Percentiles rank a stretch among this genome's conserved stretches.
Conservation (phyloP, 2,797 vertebrate species). For the Heliangelus exortis region DNA sequence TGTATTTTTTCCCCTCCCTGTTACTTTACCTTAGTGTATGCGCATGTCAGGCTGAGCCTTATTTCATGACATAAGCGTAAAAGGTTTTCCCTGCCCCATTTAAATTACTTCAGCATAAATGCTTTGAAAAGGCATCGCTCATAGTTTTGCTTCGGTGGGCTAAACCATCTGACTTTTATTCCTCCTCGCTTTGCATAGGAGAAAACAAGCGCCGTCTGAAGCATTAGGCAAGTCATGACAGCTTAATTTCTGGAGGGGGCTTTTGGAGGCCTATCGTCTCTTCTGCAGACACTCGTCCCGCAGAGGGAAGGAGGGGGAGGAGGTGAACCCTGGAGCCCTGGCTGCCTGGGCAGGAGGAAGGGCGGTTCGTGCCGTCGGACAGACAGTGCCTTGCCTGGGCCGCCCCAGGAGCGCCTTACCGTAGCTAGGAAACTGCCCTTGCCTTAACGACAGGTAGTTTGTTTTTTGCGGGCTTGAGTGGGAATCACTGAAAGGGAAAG, state of each 20-base stretch:
- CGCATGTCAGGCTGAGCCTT: background rate
- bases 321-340: background rate
- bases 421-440: background rate
- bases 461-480: background rate
- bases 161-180: background rate
- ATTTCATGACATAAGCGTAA: background rate
- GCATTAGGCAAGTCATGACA: background rate
- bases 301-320: too few relatives aligned
- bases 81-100: background rate
- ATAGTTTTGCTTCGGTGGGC: background rate
- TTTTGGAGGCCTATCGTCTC: background rate
- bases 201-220: background rate
- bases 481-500: background rate
- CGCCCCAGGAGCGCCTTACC: background rate
- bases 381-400: background rate
- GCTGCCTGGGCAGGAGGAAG: background rate
- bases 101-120: conserved; percentile 11
- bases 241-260: background rate
- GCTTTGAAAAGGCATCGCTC: background rate
- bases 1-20: background rate
- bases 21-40: background rate
- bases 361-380: background rate
- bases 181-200: background rate
- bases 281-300: background rate
- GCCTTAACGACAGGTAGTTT: background rate